Evolutionary conservation across 1,140 invertebrate genomes (phyloP).

Genomic region (Anoplolepis gracilipes): DNA sequence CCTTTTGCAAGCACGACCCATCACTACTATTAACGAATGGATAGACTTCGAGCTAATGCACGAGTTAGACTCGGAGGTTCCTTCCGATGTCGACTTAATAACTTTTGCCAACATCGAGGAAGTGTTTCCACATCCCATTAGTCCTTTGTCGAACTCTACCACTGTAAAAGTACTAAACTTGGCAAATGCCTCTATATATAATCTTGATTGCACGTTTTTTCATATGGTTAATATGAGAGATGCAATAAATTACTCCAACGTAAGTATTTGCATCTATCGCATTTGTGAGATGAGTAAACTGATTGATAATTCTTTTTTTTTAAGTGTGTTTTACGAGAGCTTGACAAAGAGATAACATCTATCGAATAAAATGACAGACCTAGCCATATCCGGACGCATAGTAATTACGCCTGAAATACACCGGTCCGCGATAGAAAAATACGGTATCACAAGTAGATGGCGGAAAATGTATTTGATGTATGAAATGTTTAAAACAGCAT

Average conservation of each 20-base stretch:
- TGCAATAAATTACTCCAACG: constrained; percentile 85
- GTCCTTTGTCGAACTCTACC: no score
- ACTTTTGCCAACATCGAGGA: constrained; percentile 89
- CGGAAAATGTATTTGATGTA: no score
- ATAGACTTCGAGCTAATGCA: constrained; percentile 91
- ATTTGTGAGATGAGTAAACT: no score
- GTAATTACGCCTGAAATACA: constrained; percentile 86
- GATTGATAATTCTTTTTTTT: no score
- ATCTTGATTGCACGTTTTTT: neutral
- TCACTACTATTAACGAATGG: constrained; percentile 90
- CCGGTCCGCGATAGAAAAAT: constrained; percentile 82
- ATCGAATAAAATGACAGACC: constrained; percentile 84
- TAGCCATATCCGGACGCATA: constrained; percentile 87
- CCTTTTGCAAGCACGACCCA: no score
- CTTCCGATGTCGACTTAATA: constrained; percentile 84
- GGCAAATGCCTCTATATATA: constrained; percentile 35
- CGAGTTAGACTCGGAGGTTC: constrained; percentile 89
- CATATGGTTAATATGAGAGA: constrained; percentile 57
- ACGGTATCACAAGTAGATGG: constrained; percentile 67
- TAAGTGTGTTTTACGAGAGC: no score
- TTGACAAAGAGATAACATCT: constrained; percentile 83
- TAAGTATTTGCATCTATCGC: no score
- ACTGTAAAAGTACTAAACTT: constrained; percentile 80
- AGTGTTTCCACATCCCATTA: no score
- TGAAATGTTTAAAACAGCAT: neutral